Base-by-base conservation (phyloP, 2,113 vertebrate genomes). In the Cavia aperea region DNA sequence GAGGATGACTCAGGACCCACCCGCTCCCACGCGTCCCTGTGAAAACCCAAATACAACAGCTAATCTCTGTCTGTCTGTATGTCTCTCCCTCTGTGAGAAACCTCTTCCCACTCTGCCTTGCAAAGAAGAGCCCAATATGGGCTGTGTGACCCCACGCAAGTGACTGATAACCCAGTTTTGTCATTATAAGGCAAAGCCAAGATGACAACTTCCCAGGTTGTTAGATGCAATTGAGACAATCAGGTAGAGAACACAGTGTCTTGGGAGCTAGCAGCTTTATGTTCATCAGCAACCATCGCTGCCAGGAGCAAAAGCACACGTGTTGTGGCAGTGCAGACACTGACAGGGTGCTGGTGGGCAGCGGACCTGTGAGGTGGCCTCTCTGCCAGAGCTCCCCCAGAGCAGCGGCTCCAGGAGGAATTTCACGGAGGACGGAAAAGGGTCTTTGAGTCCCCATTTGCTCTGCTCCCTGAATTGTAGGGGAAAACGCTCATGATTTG, bases 231-330 rank as follows among this genome's bases (percentile, higher is more conserved):
- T 14, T 24, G 26, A 86, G 73, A 66, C 84, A 58, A 36, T 87
- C 75, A 65, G 88, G 54, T 24, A 73, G 9, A 21, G 86, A 92
- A 26, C 81, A 36, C 21, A 26, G 72, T 1, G 26, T 70, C 77
- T n/a, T 18, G 88, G 94, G 93, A 63, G 91, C 94, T 4, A 90
- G 73, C 62, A 82, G 92, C 81, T 86, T 87, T 89, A 79, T 83
- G 89, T 88, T 89, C 82, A 92, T 88, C 86, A 94, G 90, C 92
- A 79, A 94, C 83, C 86, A 79, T 94, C 90, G 89, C 56, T 49
- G 90, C 81, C 82, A 79, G 79, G 82, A 82, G 82, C 72, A 16
- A 90, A 86, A 60, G 65, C 88, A 58, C 58, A 51, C 56, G 13
- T 36, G 75, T 36, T 83, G 39, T 68, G 82, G 31, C 15, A 79